Base-by-base conservation (phyloP, 1,140 invertebrate species). In the Monomorium pharaonis region DNA sequence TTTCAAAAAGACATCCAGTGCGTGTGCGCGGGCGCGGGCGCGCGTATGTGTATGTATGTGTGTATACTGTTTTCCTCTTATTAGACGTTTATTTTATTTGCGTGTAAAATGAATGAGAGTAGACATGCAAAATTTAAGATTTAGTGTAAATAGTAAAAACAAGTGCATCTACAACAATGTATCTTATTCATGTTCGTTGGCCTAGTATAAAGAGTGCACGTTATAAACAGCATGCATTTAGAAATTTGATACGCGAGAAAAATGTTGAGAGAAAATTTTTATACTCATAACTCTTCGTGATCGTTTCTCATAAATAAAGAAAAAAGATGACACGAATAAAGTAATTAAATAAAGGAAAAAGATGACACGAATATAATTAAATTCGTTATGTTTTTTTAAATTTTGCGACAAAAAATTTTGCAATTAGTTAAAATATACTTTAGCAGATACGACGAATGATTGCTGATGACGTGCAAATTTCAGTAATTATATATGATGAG, bases 171-270 rank as follows among this genome's bases (percentile, higher is more conserved):
- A 6, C 0, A 3, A 42, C 16, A 24, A 44, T 76, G 21, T 42
- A 44, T 62, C 14, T 62, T 62, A 42, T 62, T 76, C 37, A 37
- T 75, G 14, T 27, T 21, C 14, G 51, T 24, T 74, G 30, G 33
- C 33, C n/a, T 1, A 56, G 14, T 16, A 60, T 56, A 75, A 75
- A 56, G 54, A 75, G 18, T 75, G 21, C n/a, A 58, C n/a, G 9
- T 42, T 54, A 60, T 18, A 44, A 44, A 75, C 18, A 24, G n/a
- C 14, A 24, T 58, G 37, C 54, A 44, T 58, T 16, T 75, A 18
- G 54, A 58, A 75, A 58, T 58, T 75, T 75, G 21, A 60, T 44
- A 42, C 14, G 21, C 33, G 7, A 75, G 33, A 75, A 74, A 75
- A 75, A 3, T 24, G 12, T 58, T 16, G 0, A 24, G n/a, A 56